These are phyloP conservation scores for Druon quercuslanigerum DNA, from an alignment of 1,140 invertebrate genomes.

Conservation along the genomic window DNA sequence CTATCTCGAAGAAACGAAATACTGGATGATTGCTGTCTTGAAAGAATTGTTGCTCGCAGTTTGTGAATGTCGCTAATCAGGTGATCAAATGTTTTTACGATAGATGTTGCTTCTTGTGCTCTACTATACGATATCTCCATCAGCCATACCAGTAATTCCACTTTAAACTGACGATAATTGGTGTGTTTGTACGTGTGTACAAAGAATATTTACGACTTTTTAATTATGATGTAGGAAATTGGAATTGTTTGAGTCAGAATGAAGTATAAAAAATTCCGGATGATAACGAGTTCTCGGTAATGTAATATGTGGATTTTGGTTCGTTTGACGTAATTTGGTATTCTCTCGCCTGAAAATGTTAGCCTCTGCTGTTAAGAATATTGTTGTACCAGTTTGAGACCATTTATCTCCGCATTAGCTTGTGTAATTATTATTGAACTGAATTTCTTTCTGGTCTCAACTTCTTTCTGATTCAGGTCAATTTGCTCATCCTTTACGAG, in stretches of 20 bases:
- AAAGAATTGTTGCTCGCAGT: not conserved
- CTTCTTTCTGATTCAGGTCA: too few species aligned
- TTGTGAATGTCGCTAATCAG: not conserved
- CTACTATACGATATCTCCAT: not conserved
- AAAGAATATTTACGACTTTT: not conserved
- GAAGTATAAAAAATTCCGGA: too few species aligned
- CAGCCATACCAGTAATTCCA: constrained; percentile 10
- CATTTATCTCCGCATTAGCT: too few species aligned
- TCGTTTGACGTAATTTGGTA: too few species aligned
- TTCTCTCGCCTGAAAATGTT: too few species aligned
- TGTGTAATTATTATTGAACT: too few species aligned
- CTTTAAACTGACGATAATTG: constrained; percentile 17
- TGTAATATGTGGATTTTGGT: too few species aligned
- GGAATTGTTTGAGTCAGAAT: not conserved
- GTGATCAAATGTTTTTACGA: constrained; percentile 9
- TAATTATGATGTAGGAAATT: not conserved
- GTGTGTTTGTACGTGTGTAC: not conserved
- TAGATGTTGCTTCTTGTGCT: not conserved
- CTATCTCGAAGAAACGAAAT: constrained; percentile 3
- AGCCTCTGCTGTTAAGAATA: too few species aligned
- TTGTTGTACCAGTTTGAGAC: too few species aligned
- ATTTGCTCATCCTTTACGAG: too few species aligned
- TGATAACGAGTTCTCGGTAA: too few species aligned
- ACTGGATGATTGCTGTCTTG: not conserved
- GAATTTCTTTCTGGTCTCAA: too few species aligned